These are phyloP conservation scores for Periphyllus acericola DNA, from an alignment of 2,888 invertebrate species.

Conservation along the genomic window DNA sequence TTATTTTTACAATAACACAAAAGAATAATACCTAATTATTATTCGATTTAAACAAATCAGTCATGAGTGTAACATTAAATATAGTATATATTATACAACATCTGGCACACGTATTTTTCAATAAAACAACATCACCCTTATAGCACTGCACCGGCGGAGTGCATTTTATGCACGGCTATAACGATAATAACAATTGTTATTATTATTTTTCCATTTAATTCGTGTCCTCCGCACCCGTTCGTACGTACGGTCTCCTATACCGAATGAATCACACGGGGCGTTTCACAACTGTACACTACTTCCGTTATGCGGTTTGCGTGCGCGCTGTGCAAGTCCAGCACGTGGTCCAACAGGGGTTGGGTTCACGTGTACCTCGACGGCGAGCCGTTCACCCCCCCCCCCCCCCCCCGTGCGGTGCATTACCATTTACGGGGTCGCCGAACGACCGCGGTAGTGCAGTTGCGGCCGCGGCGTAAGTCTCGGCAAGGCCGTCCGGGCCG, in stretches of 20 bases:
- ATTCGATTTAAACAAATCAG: neutral
- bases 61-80: neutral
- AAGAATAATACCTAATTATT: too few species aligned
- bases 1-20: too few species aligned
- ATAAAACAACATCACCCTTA: too few species aligned
- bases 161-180: neutral
- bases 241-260: neutral
- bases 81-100: neutral
- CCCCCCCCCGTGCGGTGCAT: neutral
- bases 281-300: neutral
- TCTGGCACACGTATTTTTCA: neutral
- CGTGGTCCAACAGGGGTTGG: neutral
- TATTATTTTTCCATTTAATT: too few species aligned
- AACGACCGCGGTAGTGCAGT: neutral
- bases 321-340: neutral
- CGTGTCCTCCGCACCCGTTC: too few species aligned
- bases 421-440: conserved; percentile 3
- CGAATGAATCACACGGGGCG: neutral
- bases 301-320: neutral
- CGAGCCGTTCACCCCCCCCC: neutral
- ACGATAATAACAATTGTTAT: too few species aligned
- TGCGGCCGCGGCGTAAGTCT: neutral
- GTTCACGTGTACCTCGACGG: neutral
- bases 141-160: too few species aligned
- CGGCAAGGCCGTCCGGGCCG: neutral